Evolutionary conservation across 2,797 vertebrate genomes (phyloP).

Genomic region (Hylomyscus alleni): DNA sequence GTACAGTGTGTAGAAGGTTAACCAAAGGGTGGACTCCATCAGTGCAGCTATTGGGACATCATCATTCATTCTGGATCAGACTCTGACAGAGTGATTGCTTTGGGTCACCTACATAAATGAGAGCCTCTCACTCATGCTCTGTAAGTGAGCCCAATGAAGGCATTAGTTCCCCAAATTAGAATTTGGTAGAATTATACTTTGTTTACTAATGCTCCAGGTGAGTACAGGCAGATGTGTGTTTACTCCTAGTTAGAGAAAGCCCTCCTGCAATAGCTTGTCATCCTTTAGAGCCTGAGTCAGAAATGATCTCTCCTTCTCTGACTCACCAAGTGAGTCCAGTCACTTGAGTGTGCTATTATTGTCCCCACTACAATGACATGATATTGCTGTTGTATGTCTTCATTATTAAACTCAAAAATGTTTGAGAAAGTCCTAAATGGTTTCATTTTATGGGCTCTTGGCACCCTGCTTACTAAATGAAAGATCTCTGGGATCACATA

Average conservation of each 20-base stretch:
- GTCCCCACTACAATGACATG: not conserved
- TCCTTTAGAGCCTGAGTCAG: slow-evolving; percentile 19
- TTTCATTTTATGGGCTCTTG: not conserved
- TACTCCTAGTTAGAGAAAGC: not conserved
- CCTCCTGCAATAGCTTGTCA: not conserved
- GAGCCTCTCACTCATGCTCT: not conserved
- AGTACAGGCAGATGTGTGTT: not conserved
- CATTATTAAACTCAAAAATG: slow-evolving; percentile 4
- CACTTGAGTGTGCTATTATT: not conserved
- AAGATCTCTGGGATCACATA: not conserved
- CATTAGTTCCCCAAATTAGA: not conserved
- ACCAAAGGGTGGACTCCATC: not conserved
- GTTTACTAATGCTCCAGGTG: not conserved
- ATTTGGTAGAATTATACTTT: not conserved
- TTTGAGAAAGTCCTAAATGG: not conserved
- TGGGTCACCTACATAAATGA: not conserved
- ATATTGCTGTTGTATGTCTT: slow-evolving; percentile 31
- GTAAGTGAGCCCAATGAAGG: not conserved
- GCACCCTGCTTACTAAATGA: not conserved
- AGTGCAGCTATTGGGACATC: not conserved
- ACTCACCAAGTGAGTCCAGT: not conserved
- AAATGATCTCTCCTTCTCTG: not conserved
- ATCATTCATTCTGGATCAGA: not conserved
- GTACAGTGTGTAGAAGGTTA: not conserved
- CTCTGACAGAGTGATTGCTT: not conserved